Evolutionary conservation across 2,888 invertebrate species (phyloP).

Genomic region (Hybos culiciformis): DNA sequence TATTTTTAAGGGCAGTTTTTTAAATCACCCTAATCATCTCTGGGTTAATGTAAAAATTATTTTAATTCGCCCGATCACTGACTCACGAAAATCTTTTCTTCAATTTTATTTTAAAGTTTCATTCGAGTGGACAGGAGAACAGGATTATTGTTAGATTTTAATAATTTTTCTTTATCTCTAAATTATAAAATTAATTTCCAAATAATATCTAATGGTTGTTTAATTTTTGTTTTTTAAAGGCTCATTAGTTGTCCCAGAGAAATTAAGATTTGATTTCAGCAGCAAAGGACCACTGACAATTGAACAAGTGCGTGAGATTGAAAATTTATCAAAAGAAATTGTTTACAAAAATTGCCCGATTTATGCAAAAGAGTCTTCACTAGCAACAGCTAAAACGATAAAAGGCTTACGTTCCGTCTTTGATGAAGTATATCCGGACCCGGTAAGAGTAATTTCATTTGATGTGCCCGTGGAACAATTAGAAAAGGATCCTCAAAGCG

Average conservation of each 20-base stretch:
- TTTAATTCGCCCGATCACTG: too few species aligned
- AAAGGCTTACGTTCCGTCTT: conserved; percentile 93
- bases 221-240: too few species aligned
- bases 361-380: conserved; percentile 72
- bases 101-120: too few species aligned
- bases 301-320: conserved; percentile 76
- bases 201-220: too few species aligned
- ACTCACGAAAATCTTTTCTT: too few species aligned
- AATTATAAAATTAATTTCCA: too few species aligned
- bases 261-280: conserved; percentile 93
- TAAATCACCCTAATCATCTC: too few species aligned
- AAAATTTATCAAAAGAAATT: conserved; percentile 63
- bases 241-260: conserved; percentile 93
- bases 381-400: conserved; percentile 79
- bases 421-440: conserved; percentile 97
- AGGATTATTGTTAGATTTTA: too few species aligned
- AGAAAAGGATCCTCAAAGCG: conserved; percentile 70
- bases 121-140: too few species aligned
- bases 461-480: conserved; percentile 85
- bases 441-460: conserved; percentile 83
- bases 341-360: conserved; percentile 64
- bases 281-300: conserved; percentile 83
- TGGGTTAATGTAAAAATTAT: too few species aligned
- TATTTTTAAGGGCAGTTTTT: too few species aligned
- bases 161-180: too few species aligned